Evolutionary conservation across 1,140 invertebrate genomes (phyloP), one percentile per base, ranked within the genome.

Genomic region (Drosophila busckii): DNA sequence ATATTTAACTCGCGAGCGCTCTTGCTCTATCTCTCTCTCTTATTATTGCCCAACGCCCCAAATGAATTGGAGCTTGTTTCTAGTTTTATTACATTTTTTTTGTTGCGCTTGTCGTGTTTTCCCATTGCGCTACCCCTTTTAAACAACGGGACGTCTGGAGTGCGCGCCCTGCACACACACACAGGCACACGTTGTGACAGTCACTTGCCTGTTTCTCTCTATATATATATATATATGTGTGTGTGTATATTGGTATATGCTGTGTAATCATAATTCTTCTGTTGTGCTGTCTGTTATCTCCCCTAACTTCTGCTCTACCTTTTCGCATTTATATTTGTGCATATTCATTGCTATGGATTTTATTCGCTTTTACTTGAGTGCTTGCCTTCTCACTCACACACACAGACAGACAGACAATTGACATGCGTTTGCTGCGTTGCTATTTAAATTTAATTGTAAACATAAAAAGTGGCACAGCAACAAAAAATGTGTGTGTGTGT

Each of bases 41-140:
- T 40, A 26, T 56, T 26, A 34, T 41, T 61, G 48, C 23, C 42
- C 42, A 32, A 16, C 42, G 34, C 20, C 37, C 32, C 49, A 56
- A 82, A 70, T 55, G 70, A 82, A 82, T 82, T 82, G 76, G 63
- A 26, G 69, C 75, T 83, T 83, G 75, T 82, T 82, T 70, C 70
- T 83, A 82, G 75, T 73, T 75, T 80, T 80, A 66, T 73, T 73
- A 80, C 71, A 78, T 42, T 52, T 50, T 40, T 58, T 41, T 22
- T 53, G 52, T 53, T 60, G 34, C 68, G 73, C 73, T 80, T 82
- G 76, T 82, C 75, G 71, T 82, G 70, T 75, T 82, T 69, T 82
- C 71, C 23, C n/a, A n/a, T n/a, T n/a, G n/a, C n/a, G n/a, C n/a
- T n/a, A n/a, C n/a, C n/a, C n/a, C n/a, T n/a, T n/a, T n/a, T n/a